These are phyloP conservation scores for Sarcophaga caerulescens DNA, from an alignment of 2,888 invertebrate species.

Conservation along the genomic window DNA sequence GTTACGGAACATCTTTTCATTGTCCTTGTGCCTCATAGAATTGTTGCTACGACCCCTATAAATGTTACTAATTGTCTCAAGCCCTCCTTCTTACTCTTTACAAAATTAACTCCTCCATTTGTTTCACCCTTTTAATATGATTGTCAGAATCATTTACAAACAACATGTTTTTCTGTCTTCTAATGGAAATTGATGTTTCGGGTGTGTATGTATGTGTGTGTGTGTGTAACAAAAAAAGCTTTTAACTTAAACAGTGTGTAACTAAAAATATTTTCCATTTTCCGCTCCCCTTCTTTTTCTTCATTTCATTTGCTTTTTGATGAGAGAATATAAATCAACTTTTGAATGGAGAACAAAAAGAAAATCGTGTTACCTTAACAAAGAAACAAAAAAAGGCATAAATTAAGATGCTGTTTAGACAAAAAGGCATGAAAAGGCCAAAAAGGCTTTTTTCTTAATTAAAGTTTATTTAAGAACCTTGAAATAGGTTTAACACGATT, in stretches of 20 bases:
- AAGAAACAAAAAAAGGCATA: background rate
- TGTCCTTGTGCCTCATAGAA: too few relatives aligned
- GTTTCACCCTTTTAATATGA: background rate
- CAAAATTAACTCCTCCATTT: too few relatives aligned
- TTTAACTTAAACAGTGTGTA: background rate
- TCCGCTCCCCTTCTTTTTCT: too few relatives aligned
- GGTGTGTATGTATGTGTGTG: background rate
- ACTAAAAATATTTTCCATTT: background rate
- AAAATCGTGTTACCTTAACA: background rate
- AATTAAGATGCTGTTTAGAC: background rate
- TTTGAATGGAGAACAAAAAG: background rate
- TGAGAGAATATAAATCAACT: background rate
- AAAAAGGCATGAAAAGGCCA: too few relatives aligned
- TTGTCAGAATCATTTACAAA: background rate
- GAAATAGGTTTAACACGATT: background rate
- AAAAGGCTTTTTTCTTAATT: background rate
- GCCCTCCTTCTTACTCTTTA: too few relatives aligned
- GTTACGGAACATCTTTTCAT: too few relatives aligned
- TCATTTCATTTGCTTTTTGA: background rate
- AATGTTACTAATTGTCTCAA: too few relatives aligned
- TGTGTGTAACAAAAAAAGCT: background rate
- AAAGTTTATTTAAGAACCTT: background rate
- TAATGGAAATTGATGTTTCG: conserved; percentile 35
- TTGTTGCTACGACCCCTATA: too few relatives aligned
- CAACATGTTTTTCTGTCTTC: background rate